Evolutionary conservation across 2,113 vertebrate genomes (phyloP).

Genomic region (human (Homo sapiens)): DNA sequence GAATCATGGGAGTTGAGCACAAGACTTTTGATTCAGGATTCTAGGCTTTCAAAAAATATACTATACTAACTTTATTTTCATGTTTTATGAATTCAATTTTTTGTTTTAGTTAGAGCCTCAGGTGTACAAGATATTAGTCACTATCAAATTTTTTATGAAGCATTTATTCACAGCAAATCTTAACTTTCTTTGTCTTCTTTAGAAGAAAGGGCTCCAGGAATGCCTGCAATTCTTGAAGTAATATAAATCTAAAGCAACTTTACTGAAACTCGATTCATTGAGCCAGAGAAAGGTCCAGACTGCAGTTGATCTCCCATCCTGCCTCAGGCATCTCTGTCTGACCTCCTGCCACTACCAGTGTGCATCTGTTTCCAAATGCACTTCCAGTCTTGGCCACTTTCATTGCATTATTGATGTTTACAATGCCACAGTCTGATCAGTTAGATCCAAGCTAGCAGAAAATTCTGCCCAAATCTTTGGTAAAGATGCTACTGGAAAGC

Average conservation of each 20-base stretch:
- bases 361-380: constrained; percentile 91
- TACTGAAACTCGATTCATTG: constrained; percentile 93
- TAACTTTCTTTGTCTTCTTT: not conserved
- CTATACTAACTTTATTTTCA: not conserved
- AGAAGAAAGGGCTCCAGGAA: not conserved
- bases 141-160: not conserved
- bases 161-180: not conserved
- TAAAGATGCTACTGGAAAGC: constrained; percentile 94
- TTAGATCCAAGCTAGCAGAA: constrained; percentile 93
- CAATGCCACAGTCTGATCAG: constrained; percentile 91
- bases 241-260: constrained; percentile 7
- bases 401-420: constrained; percentile 92
- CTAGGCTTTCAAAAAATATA: not conserved
- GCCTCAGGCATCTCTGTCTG: constrained; percentile 92
- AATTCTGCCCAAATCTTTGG: constrained; percentile 91
- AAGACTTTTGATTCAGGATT: not conserved
- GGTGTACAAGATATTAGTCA: not conserved
- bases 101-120: not conserved
- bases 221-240: not conserved
- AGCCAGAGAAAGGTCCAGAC: constrained; percentile 93
- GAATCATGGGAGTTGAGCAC: not conserved
- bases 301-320: constrained; percentile 94
- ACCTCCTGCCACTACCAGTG: constrained; percentile 92
- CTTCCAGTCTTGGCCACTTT: constrained; percentile 91
- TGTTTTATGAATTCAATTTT: not conserved